Conservation (phyloP, 2,113 vertebrate genomes). For the Gadus macrocephalus region DNA sequence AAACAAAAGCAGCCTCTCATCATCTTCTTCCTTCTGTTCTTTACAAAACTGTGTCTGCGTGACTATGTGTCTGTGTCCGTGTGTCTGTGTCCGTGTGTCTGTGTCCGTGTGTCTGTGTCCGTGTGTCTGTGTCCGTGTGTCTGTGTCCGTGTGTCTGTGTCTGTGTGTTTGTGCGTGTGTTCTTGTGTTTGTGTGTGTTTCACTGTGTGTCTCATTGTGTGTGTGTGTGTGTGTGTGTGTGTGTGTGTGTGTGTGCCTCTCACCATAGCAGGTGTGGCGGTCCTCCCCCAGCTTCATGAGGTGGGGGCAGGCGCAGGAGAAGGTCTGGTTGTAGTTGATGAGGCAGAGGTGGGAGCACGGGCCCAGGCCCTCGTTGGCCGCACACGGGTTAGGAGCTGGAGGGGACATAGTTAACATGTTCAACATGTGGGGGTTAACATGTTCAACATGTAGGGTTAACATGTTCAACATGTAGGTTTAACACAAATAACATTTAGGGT, state of each 20-base stretch:
- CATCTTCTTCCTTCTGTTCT: not conserved
- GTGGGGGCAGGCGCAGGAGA: conserved; percentile 92
- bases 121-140: not conserved
- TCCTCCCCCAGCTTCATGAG: conserved; percentile 91
- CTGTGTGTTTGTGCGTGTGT: no score
- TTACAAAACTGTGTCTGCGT: no score
- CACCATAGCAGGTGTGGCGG: conserved; percentile 90
- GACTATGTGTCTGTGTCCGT: not conserved
- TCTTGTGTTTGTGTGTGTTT: no score
- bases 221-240: not conserved
- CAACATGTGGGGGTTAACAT: no score
- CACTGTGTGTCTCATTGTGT: not conserved
- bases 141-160: no score
- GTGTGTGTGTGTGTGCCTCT: conserved; percentile 2
- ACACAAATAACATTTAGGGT: no score
- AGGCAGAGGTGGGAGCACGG: conserved; percentile 94
- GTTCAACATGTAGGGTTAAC: no score
- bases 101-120: not conserved
- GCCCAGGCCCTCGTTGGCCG: conserved; percentile 83
- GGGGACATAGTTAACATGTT: not conserved
- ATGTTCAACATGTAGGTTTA: no score
- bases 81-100: not conserved
- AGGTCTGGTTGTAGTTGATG: conserved; percentile 91
- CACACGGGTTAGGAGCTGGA: conserved; percentile 90
- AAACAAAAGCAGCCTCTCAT: conserved; percentile 42